Percentiles rank a stretch among this genome's conserved stretches.
Conservation (phyloP, 2,113 vertebrate genomes). For the Lophotis ruficrista region DNA sequence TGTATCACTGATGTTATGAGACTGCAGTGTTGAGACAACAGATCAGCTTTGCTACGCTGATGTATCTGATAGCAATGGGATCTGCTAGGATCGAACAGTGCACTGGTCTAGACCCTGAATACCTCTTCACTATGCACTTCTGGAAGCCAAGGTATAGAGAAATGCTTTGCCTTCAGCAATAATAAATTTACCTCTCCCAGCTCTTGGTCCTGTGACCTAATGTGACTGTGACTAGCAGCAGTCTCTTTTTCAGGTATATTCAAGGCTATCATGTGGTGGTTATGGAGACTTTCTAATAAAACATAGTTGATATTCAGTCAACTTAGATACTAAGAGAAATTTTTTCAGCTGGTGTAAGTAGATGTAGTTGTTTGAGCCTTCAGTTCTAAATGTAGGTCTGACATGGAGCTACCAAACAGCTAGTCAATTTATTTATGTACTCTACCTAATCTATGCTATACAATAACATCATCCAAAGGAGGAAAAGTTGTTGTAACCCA, state of each 20-base stretch:
- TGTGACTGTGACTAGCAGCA: background rate
- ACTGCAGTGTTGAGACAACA: background rate
- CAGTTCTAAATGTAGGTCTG: background rate
- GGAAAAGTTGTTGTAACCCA: background rate
- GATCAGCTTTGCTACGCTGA: background rate
- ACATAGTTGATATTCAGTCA: background rate
- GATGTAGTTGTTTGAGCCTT: background rate
- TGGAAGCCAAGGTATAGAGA: background rate
- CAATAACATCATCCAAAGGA: background rate
- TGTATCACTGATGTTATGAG: background rate
- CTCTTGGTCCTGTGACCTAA: background rate
- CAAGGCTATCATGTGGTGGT: background rate
- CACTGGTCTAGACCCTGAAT: background rate
- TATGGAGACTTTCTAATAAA: background rate
- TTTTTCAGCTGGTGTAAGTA: background rate
- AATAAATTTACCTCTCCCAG: background rate
- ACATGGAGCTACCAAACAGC: background rate
- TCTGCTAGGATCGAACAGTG: background rate
- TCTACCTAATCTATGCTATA: background rate
- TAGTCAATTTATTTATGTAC: background rate
- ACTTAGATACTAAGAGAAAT: background rate
- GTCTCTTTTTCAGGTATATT: background rate
- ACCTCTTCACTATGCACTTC: rapidly evolving
- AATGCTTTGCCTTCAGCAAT: background rate
- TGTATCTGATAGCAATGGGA: background rate